Percentiles rank a stretch among this genome's conserved stretches.
These are phyloP conservation scores for Merodon equestris DNA, from an alignment of 2,888 invertebrate genomes.

Conservation along the genomic window DNA sequence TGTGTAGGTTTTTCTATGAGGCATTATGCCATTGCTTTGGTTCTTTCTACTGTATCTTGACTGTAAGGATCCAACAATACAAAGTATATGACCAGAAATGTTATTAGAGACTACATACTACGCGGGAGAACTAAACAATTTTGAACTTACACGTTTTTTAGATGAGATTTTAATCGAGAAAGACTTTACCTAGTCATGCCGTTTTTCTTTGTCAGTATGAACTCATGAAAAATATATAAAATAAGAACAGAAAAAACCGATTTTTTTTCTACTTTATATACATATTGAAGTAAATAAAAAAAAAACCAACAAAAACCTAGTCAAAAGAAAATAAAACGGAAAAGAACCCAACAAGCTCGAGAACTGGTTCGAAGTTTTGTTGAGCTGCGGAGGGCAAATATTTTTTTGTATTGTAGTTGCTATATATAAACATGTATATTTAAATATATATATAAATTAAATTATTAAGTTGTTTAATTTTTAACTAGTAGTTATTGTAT, in stretches of 20 bases:
- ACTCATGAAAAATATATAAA: conserved; percentile 20
- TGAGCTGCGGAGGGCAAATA: conserved; percentile 22
- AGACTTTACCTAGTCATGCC: conserved; percentile 57
- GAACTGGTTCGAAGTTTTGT: conserved; percentile 25
- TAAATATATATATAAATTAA: conserved; percentile 40
- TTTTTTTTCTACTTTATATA: conserved; percentile 18
- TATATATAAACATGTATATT: conserved; percentile 45
- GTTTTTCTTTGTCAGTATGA: conserved; percentile 8
- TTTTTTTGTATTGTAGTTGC: conserved; percentile 45
- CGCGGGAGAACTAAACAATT: neutral
- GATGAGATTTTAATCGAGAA: conserved; percentile 23
- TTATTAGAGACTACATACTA: conserved; percentile 38
- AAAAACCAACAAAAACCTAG: conserved; percentile 30
- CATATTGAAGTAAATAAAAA: conserved; percentile 41
- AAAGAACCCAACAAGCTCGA: conserved; percentile 18
- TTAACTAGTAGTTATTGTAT: conserved; percentile 58
- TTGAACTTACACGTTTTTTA: conserved; percentile 17
- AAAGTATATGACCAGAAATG: conserved; percentile 42
- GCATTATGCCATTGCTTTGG: conserved; percentile 21
- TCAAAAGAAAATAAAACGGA: conserved; percentile 33
- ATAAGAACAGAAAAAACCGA: conserved; percentile 1
- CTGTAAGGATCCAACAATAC: conserved; percentile 35
- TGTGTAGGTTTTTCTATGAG: conserved; percentile 63
- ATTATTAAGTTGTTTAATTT: conserved; percentile 59
- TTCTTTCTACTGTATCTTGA: conserved; percentile 25